Base-by-base conservation (phyloP, 2,888 invertebrate genomes). In the Lithophane ornitopus region DNA sequence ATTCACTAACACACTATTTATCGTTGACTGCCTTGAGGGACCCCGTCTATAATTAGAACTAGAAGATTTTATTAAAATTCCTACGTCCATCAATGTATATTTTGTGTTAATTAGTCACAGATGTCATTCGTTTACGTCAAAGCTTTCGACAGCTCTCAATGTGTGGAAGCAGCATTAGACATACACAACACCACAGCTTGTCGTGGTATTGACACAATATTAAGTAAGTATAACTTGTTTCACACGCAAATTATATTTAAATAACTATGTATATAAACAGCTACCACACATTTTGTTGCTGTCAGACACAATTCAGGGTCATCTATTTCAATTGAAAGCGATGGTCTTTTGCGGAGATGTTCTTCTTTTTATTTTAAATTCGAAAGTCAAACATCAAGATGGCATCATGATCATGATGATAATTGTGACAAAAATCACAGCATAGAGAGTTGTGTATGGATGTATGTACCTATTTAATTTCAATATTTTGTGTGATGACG, bases 61-160 rank as follows among this genome's bases (percentile, higher is more conserved):
- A 67, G 28, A 52, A 54, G 39, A 74, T 46, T 74, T 28, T 65
- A 69, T 84, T 80, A 9, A 59, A 62, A 59, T 59, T 84, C 63
- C 3, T 34, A 58, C 70, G 39, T 78, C 58, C 59, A 61, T 44
- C 22, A 61, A 65, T n/a, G 49, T 54, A 41, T 63, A 72, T 84
- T 84, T 84, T 65, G 46, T 65, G 68, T 52, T 56, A 84, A 84
- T 80, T 80, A 80, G 74, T 46, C 49, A 52, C 81, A 84, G 81
- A 74, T 81, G 84, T 74, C 84, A 80, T 66, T 74, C 58, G 73
- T 84, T 34, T 34, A 79, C 26, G 80, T 65, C 52, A 66, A 26
- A 69, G 28, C 3, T 61, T 70, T 16, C 28, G 49, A 44, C 16
- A 8, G n/a, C 26, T 34, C 39, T 62, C 49, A 58, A 72, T 39